A percentile compares a stretch with the other conserved stretches of the same genome.
phyloP scores from a whole-genome alignment of 2,888 invertebrate species.

The Lymantria monacha region DNA sequence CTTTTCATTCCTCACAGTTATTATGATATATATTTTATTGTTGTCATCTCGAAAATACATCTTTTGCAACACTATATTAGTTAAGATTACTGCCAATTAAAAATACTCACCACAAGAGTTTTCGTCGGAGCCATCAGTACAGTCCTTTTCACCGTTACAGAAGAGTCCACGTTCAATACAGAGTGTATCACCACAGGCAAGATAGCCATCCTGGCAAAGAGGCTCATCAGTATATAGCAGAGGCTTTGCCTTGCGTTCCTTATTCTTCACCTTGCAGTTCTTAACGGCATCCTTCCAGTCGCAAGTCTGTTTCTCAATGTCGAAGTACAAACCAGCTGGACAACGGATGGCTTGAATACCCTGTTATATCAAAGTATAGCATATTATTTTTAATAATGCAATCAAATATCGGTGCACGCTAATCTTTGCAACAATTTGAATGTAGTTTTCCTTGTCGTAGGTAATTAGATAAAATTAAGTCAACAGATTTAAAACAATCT shows the following conservation, averaged over 20 bases:
- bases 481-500: too few relatives aligned
- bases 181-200: conserved; percentile 93
- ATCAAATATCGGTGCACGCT: too few relatives aligned
- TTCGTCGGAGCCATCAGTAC: conserved; percentile 93
- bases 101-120: conserved; percentile 91
- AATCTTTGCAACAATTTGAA: too few relatives aligned
- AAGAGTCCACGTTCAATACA: conserved; percentile 95
- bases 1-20: too few relatives aligned
- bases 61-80: too few relatives aligned
- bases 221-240: conserved; percentile 94
- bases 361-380: conserved; percentile 72
- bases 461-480: too few relatives aligned
- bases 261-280: conserved; percentile 94
- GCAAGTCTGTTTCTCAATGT: conserved; percentile 97
- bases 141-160: conserved; percentile 96
- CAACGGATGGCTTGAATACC: conserved; percentile 96
- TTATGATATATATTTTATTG: too few relatives aligned
- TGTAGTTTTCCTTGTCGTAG: too few relatives aligned
- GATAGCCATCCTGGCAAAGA: conserved; percentile 91
- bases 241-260: conserved; percentile 93
- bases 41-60: too few relatives aligned
- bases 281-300: conserved; percentile 97
- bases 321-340: conserved; percentile 95
- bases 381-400: not conserved
- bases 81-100: not conserved